These are phyloP conservation scores for Tachysurus fulvidraco DNA, from an alignment of 2,113 vertebrate genomes.

Conservation along the genomic window DNA sequence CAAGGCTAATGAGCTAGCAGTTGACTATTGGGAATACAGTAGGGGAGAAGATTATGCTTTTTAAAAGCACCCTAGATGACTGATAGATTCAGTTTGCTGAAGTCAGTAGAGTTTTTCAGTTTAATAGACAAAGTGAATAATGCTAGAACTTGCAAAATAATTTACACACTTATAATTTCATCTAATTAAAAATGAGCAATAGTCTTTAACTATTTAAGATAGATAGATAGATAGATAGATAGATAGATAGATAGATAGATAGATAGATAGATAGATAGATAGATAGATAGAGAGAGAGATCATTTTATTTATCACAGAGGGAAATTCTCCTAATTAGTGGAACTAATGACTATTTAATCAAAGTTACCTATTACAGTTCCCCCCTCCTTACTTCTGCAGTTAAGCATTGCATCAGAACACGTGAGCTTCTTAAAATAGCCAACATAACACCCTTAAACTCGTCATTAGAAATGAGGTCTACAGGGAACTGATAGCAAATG, in stretches of 20 bases:
- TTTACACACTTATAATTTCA: not conserved
- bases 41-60: not conserved
- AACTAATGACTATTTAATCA: not conserved
- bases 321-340: not conserved
- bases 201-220: not conserved
- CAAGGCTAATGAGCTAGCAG: conserved; percentile 59
- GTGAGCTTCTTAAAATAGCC: not conserved
- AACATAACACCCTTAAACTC: not conserved
- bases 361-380: not conserved
- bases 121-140: not conserved
- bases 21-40: not conserved
- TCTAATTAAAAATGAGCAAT: not conserved
- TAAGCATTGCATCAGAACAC: not conserved
- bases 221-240: too few relatives aligned
- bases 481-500: not conserved
- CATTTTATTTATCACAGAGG: not conserved
- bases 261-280: too few relatives aligned
- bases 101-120: not conserved
- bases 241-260: too few relatives aligned
- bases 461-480: not conserved
- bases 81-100: not conserved
- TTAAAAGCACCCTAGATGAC: not conserved
- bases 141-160: not conserved
- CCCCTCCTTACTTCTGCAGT: not conserved
- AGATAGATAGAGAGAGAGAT: too few relatives aligned